Percentiles rank a stretch among this genome's conserved stretches.
These are phyloP conservation scores for Stenopsyche tienmushanensis DNA, from an alignment of 1,140 invertebrate species.

Conservation along the genomic window DNA sequence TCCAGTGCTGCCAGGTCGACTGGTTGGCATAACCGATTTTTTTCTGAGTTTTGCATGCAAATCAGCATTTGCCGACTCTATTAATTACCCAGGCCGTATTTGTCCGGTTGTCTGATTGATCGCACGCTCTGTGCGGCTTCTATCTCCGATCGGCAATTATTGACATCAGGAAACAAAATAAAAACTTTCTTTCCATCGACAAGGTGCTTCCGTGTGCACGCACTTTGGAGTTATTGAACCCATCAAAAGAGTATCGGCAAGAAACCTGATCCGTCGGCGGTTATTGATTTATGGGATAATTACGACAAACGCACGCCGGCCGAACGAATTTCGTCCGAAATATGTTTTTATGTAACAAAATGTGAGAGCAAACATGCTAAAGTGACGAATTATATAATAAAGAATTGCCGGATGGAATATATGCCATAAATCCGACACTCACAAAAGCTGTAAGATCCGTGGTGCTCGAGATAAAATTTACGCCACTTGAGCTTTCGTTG, in stretches of 20 bases:
- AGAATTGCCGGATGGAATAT: too few relatives aligned
- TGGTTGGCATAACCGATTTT: not conserved
- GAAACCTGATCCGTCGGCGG: too few relatives aligned
- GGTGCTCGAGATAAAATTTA: conserved; percentile 31
- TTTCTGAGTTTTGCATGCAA: not conserved
- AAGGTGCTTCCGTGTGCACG: not conserved
- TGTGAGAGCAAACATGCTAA: too few relatives aligned
- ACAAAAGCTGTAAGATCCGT: conserved; percentile 10
- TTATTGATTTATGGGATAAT: too few relatives aligned
- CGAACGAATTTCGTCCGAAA: too few relatives aligned
- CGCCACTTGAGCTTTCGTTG: conserved; percentile 26
- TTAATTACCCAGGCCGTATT: not conserved
- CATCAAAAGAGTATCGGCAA: too few relatives aligned
- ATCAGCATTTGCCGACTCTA: not conserved
- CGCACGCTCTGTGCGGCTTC: not conserved
- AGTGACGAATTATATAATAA: too few relatives aligned
- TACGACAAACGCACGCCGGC: too few relatives aligned
- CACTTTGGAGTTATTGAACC: too few relatives aligned
- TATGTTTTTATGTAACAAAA: too few relatives aligned
- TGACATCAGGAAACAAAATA: not conserved
- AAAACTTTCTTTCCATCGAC: conserved; percentile 9
- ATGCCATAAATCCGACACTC: conserved; percentile 20
- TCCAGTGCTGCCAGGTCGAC: too few relatives aligned
- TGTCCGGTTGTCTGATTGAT: not conserved
- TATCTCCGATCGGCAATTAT: not conserved